Base-by-base conservation (phyloP, 2,888 invertebrate species). In the Alitta virens region DNA sequence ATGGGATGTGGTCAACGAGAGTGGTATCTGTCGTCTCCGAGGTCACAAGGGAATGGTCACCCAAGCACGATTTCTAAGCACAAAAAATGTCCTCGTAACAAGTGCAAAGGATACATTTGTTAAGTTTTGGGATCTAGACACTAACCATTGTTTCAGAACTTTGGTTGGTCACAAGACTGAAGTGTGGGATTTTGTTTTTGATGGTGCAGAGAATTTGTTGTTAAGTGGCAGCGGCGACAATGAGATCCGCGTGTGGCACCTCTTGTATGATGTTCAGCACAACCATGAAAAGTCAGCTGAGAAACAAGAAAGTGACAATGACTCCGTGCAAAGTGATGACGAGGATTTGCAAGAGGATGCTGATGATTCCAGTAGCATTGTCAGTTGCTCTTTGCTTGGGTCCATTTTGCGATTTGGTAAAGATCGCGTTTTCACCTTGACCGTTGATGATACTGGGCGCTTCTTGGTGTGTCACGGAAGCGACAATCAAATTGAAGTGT, bases 81-180 rank as follows among this genome's bases (percentile, higher is more conserved):
- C 75, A n/a, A 75, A 73, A 62, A 73, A 80, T 64, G 74, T 83
- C 42, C 71, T 85, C 23, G 73, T 85, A 38, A 78, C 84, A 2
- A 87, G 90, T 42, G 95, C 96, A 0, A 95, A 94, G 81, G 99
- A 99, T 80, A 91, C 91, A 9, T 91, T 91, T 79, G 88, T 99
- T 0, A 98, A 97, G 82, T 94, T 99, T 80, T 99, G 98, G 98
- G 94, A 98, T 81, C 85, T 98, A 69, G 90, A 92, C 70, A 94
- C 94, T 5, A 91, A 94, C 74, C 91, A 94, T 76, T 98, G 97
- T 81, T 98, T 98, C 76, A 92, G 92, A 81, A 98, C 98, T 2
- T 85, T 99, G 56, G 89, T 92, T 46, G 95, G 93, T 50, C 83
- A 83, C 64, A 72, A 80, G 38, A 79, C 80, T 65, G 84, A 85